These are phyloP conservation scores for Eira barbara DNA, from an alignment of 2,113 vertebrate genomes.

Conservation along the genomic window DNA sequence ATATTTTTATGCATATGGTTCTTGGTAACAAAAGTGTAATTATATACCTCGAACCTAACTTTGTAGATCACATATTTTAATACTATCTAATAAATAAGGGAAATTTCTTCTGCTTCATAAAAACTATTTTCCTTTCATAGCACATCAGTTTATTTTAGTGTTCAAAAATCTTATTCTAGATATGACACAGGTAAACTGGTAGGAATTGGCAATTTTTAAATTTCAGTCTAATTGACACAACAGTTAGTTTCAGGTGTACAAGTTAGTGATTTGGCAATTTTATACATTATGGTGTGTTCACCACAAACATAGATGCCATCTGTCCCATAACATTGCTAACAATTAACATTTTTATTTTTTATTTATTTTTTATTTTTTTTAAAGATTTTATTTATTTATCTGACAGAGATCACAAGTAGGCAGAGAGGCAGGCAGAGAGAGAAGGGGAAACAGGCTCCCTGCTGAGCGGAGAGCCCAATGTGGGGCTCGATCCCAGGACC, in stretches of 20 bases:
- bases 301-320: neutral
- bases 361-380: too few relatives aligned
- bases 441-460: too few relatives aligned
- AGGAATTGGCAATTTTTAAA: neutral
- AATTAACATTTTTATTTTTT: neutral
- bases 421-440: too few relatives aligned
- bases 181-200: neutral
- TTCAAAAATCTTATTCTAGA: neutral
- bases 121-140: neutral
- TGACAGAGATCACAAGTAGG: too few relatives aligned
- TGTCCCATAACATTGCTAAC: neutral
- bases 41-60: neutral
- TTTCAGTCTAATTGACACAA: neutral
- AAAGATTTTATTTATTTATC: too few relatives aligned
- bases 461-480: too few relatives aligned
- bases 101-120: neutral
- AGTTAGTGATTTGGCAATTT: neutral
- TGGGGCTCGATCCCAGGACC: too few relatives aligned
- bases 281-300: neutral
- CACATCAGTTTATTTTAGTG: neutral
- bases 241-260: neutral
- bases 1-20: neutral
- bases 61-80: neutral
- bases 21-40: neutral
- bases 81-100: neutral